A percentile compares a stretch with the other conserved stretches of the same genome.
Evolutionary conservation across 2,113 vertebrate species (phyloP).

Genomic region (Chrysochloris asiatica): DNA sequence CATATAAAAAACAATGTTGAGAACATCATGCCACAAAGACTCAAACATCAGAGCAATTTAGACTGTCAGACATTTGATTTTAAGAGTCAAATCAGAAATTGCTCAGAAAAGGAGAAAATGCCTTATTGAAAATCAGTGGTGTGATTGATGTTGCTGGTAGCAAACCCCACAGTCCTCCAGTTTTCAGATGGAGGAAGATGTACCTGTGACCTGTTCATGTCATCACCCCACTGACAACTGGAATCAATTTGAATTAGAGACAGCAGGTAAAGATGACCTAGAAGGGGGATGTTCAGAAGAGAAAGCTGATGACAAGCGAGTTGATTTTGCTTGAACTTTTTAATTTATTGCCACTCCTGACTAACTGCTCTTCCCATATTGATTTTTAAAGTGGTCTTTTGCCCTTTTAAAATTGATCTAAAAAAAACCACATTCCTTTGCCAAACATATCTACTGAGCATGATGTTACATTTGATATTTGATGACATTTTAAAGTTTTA

Average conservation of each 20-base stretch:
- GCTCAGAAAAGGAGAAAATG: neutral
- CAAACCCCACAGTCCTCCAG: neutral
- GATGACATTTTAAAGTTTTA: slow-evolving; percentile 71
- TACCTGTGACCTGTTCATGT: neutral
- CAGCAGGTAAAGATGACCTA: neutral
- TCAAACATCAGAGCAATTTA: slow-evolving; percentile 24
- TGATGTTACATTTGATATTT: slow-evolving; percentile 44
- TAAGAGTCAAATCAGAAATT: slow-evolving; percentile 51
- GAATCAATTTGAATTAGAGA: slow-evolving; percentile 4
- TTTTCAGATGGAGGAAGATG: slow-evolving; percentile 25
- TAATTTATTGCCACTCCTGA: slow-evolving; percentile 50
- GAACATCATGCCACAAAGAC: slow-evolving; percentile 8
- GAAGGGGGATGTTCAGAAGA: neutral
- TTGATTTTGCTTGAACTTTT: slow-evolving; percentile 62
- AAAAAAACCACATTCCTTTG: slow-evolving; percentile 43
- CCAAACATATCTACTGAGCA: slow-evolving; percentile 41
- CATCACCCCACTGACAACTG: neutral
- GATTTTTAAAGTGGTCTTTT: slow-evolving; percentile 68
- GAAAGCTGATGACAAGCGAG: slow-evolving; percentile 13
- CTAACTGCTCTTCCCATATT: slow-evolving; percentile 54
- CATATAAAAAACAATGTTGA: slow-evolving; percentile 39
- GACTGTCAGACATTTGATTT: neutral
- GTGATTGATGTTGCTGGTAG: neutral
- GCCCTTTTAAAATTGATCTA: slow-evolving; percentile 67
- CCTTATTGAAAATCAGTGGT: slow-evolving; percentile 33